Conservation (phyloP, 92 coral and sea anemone species). For the Epizoanthus illoricatus region DNA sequence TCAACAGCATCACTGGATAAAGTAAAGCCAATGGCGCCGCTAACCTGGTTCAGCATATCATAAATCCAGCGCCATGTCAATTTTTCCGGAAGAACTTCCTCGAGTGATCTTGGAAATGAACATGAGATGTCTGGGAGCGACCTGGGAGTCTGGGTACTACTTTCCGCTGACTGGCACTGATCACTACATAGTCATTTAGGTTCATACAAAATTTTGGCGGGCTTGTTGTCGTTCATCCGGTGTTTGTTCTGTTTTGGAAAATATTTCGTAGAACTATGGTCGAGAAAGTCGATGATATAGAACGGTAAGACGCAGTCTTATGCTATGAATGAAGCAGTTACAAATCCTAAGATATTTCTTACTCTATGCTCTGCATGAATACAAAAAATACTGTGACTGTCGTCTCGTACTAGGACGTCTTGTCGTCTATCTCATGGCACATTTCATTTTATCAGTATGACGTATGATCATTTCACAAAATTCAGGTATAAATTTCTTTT, state of each 20-base stretch:
- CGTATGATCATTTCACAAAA: too few species aligned
- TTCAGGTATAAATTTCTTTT: too few species aligned
- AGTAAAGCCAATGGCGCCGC: background rate
- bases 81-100: too few species aligned
- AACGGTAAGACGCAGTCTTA: constrained; percentile 32
- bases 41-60: too few species aligned
- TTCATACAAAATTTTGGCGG: constrained; percentile 23
- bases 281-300: constrained; percentile 51
- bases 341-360: background rate
- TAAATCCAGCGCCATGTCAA: too few species aligned
- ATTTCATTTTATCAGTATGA: too few species aligned
- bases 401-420: too few species aligned
- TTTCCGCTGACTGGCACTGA: background rate
- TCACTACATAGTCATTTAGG: background rate
- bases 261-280: constrained; percentile 18
- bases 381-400: too few species aligned
- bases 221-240: background rate
- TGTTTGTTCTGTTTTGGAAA: background rate
- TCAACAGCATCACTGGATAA: background rate
- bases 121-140: too few species aligned
- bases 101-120: too few species aligned
- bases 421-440: too few species aligned
- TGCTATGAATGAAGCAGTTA: background rate
- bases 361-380: too few species aligned
- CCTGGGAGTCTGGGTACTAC: background rate